A percentile compares a stretch with the other conserved stretches of the same genome.
Conservation (phyloP, 2,113 vertebrate species). For the Irena cyanogastra region DNA sequence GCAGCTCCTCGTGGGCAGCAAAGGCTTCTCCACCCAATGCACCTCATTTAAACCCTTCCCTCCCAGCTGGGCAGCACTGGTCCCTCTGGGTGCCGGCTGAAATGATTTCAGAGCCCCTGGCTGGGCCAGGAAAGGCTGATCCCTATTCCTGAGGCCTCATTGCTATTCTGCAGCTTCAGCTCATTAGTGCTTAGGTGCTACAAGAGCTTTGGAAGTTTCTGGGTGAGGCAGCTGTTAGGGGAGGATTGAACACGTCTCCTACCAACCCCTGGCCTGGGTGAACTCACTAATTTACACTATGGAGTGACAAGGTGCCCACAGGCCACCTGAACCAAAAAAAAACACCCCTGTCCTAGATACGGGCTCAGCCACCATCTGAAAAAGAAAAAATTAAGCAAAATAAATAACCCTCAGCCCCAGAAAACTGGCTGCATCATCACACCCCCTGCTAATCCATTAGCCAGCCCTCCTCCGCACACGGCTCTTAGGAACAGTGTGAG, state of each 20-base stretch:
- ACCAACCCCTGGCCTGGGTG: not conserved
- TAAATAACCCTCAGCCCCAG: slow-evolving; percentile 24
- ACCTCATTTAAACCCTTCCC: not conserved
- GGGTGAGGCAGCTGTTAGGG: not conserved
- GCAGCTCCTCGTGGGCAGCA: not conserved
- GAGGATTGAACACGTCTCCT: not conserved
- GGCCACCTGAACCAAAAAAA: not conserved
- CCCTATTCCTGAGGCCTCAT: not conserved
- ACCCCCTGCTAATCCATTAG: not conserved
- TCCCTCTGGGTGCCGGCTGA: not conserved
- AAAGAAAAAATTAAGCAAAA: not conserved
- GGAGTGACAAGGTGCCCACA: not conserved
- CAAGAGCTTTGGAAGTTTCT: slow-evolving; percentile 11
- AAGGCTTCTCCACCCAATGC: not conserved
- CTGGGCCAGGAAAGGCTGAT: not conserved
- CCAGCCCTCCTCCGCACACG: not conserved
- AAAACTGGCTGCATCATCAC: slow-evolving; percentile 24
- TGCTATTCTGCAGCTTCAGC: slow-evolving; percentile 32
- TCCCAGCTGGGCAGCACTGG: not conserved
- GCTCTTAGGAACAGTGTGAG: not conserved
- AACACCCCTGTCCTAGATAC: not conserved
- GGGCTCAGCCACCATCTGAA: not conserved
- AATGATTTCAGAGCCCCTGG: not conserved
- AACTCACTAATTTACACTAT: not conserved
- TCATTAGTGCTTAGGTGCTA: slow-evolving; percentile 36